Evolutionary conservation across 2,888 invertebrate genomes (phyloP).

Genomic region (Carpatolechia fugitivella): DNA sequence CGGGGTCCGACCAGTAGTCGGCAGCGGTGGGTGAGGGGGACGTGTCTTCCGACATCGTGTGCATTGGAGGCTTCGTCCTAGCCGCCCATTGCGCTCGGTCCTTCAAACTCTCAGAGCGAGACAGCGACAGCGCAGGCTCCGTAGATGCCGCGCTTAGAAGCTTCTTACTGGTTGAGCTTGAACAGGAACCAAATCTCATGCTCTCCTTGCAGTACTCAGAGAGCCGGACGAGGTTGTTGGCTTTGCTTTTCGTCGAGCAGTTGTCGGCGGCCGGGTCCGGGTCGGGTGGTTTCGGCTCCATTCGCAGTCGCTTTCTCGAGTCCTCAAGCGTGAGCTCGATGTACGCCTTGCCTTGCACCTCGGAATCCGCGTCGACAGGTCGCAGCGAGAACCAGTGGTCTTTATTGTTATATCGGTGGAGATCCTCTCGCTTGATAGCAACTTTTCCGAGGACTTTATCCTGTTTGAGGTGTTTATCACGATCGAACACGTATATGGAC

Average conservation of each 20-base stretch:
- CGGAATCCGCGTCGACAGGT: constrained; percentile 92
- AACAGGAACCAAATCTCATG: constrained; percentile 71
- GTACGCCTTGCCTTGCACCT: constrained; percentile 94
- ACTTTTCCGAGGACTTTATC: constrained; percentile 90
- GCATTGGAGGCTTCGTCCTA: constrained; percentile 66
- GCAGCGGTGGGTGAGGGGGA: constrained; percentile 68
- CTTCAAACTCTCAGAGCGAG: constrained; percentile 72
- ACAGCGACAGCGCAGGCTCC: constrained; percentile 63
- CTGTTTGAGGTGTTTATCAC: constrained; percentile 90
- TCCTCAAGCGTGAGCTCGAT: constrained; percentile 87
- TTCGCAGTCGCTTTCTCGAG: constrained; percentile 69
- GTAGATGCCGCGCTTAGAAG: constrained; percentile 59
- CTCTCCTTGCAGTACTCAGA: constrained; percentile 74
- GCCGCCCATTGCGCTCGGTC: constrained; percentile 64
- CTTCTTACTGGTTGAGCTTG: constrained; percentile 72
- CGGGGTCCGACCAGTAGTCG: constrained; percentile 76
- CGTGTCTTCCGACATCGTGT: constrained; percentile 64
- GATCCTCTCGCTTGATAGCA: constrained; percentile 91
- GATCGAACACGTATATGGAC: constrained; percentile 92
- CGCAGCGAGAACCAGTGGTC: constrained; percentile 95
- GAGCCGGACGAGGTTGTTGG: constrained; percentile 65
- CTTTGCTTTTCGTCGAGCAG: constrained; percentile 54
- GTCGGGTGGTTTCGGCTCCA: constrained; percentile 75
- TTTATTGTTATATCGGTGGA: constrained; percentile 92
- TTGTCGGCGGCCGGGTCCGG: constrained; percentile 57